These are phyloP conservation scores for Centropus unirufus DNA, from an alignment of 2,113 vertebrate species.

Conservation along the genomic window DNA sequence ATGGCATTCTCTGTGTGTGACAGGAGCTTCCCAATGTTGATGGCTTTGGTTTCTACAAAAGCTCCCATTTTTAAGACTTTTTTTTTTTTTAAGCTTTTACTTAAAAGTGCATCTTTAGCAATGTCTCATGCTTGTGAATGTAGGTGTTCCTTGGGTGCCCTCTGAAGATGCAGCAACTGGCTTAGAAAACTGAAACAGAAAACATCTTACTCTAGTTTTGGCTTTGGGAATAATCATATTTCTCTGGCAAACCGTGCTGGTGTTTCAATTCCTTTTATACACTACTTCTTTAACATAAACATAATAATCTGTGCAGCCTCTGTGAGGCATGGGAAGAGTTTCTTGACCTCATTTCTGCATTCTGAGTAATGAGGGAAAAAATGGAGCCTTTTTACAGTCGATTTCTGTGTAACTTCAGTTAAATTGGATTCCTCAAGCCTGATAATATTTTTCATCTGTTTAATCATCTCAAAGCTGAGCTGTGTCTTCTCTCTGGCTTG, in stretches of 20 bases:
- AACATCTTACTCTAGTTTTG: neutral
- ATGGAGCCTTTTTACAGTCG: neutral
- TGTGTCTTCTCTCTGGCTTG: neutral
- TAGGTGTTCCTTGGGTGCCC: neutral
- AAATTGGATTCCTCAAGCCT: neutral
- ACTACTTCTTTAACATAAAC: neutral
- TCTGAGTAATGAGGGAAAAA: neutral
- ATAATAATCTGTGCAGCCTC: neutral
- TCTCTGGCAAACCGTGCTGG: neutral
- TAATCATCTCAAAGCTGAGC: neutral
- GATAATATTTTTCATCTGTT: neutral
- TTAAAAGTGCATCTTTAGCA: neutral
- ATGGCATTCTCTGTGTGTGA: neutral
- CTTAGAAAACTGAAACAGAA: neutral
- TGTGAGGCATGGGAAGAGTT: neutral
- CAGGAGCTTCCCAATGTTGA: neutral
- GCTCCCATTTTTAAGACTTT: neutral
- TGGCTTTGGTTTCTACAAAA: constrained; percentile 27
- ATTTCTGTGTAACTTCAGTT: neutral
- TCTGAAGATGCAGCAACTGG: neutral
- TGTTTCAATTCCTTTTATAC: neutral
- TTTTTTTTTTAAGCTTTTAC: neutral
- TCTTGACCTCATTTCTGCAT: neutral
- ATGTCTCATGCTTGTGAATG: neutral
- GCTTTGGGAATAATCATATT: neutral